Conservation (phyloP, 2,113 vertebrate genomes). For the Colius striatus region DNA sequence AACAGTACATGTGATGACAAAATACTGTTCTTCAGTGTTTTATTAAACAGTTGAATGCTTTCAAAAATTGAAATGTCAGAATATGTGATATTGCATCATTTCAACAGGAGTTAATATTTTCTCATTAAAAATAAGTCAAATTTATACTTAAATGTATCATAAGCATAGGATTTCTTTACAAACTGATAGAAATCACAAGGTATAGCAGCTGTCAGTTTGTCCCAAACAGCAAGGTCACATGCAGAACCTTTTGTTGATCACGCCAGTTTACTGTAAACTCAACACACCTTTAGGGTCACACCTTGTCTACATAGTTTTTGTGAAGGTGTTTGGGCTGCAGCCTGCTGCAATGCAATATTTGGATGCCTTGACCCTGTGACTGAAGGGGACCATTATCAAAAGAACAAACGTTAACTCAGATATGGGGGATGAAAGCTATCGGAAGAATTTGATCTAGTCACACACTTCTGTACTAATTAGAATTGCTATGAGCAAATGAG, state of each 20-base stretch:
- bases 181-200: neutral
- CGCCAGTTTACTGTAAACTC: conserved; percentile 34
- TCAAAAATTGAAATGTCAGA: conserved; percentile 29
- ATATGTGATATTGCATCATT: neutral
- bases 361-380: neutral
- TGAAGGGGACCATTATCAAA: neutral
- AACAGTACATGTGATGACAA: neutral
- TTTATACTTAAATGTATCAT: neutral
- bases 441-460: neutral
- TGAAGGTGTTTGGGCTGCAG: neutral
- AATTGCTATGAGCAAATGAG: neutral
- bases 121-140: neutral
- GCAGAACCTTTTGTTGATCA: neutral
- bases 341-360: neutral
- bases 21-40: neutral
- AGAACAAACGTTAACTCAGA: neutral
- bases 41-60: conserved; percentile 35
- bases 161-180: neutral
- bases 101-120: neutral
- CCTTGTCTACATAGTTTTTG: neutral
- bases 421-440: neutral
- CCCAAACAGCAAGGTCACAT: neutral
- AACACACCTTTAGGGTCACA: neutral
- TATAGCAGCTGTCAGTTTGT: neutral
- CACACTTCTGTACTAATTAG: neutral